A percentile compares a stretch with the other conserved stretches of the same genome.
Evolutionary conservation across 2,797 vertebrate genomes (phyloP).

Genomic region (Notamacropus eugenii): DNA sequence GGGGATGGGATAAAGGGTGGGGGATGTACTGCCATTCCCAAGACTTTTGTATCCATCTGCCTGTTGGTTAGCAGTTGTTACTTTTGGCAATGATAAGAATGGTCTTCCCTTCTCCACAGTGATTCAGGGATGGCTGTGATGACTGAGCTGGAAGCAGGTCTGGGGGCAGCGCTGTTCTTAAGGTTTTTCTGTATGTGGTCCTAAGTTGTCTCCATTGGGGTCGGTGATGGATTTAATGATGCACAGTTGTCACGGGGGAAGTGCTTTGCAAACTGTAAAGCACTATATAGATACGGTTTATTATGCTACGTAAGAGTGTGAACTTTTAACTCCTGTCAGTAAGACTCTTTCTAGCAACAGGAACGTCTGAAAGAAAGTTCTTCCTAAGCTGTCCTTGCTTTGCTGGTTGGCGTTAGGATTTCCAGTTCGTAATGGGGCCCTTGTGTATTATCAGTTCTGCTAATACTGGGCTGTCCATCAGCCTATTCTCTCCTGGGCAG

Average conservation of each 20-base stretch:
- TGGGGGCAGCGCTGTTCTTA: neutral
- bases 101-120: neutral
- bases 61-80: neutral
- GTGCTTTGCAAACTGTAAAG: neutral
- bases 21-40: neutral
- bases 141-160: neutral
- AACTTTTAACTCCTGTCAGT: neutral
- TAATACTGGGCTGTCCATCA: constrained; percentile 37
- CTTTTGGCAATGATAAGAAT: neutral
- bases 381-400: neutral
- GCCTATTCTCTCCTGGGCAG: constrained; percentile 61
- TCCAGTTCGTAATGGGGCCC: constrained; percentile 54
- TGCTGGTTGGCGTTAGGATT: neutral
- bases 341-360: neutral
- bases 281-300: neutral
- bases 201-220: neutral
- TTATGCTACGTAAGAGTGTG: neutral
- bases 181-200: neutral
- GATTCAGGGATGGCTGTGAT: neutral
- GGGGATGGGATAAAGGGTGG: neutral
- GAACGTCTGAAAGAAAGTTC: neutral
- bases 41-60: neutral
- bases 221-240: neutral
- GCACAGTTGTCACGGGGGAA: neutral
- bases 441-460: constrained; percentile 42